Conservation (phyloP, 2,888 invertebrate genomes). For the Chymomyza amoena region DNA sequence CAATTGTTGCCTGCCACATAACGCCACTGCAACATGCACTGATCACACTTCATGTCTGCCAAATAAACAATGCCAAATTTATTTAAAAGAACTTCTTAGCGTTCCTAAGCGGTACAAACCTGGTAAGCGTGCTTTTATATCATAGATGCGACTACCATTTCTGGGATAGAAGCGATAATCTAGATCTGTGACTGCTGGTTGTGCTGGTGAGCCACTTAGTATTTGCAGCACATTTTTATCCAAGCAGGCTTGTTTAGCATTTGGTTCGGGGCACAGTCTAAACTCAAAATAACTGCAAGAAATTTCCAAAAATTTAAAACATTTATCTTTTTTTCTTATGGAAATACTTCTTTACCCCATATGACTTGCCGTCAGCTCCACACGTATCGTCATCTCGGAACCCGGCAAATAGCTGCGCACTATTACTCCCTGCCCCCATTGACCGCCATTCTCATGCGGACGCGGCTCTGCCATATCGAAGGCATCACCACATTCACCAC, state of each 20-base stretch:
- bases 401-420: conserved; percentile 88
- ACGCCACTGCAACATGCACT: conserved; percentile 93
- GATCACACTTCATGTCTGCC: conserved; percentile 84
- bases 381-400: conserved; percentile 84
- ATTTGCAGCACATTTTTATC: conserved; percentile 85
- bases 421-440: conserved; percentile 89
- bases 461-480: conserved; percentile 87
- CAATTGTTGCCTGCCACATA: conserved; percentile 93
- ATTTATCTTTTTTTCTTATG: background rate
- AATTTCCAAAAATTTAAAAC: background rate
- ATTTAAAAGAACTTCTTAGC: background rate
- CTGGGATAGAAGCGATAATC: conserved; percentile 85
- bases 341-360: conserved; percentile 80
- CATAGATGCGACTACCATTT: conserved; percentile 88
- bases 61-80: background rate
- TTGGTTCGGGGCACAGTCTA: conserved; percentile 87
- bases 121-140: conserved; percentile 84
- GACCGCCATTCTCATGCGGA: conserved; percentile 90
- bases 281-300: conserved; percentile 86
- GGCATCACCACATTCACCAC: conserved; percentile 92
- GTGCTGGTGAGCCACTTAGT: conserved; percentile 76
- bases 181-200: conserved; percentile 79
- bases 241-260: conserved; percentile 87
- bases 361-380: conserved; percentile 93
- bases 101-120: conserved; percentile 47